These are phyloP conservation scores for Napeogenes inachia DNA, from an alignment of 2,888 invertebrate species.

Conservation along the genomic window DNA sequence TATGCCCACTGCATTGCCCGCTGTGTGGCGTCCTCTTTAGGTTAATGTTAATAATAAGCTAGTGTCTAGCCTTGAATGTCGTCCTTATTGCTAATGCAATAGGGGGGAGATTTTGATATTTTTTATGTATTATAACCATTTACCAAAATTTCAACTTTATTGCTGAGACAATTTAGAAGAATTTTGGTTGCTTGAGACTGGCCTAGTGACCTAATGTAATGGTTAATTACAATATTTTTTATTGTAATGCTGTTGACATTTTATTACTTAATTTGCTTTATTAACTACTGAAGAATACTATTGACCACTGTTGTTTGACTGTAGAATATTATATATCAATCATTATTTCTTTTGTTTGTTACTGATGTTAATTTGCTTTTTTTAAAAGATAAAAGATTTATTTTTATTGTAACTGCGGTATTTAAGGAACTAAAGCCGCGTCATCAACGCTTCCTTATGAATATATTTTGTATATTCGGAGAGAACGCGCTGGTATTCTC, in stretches of 20 bases:
- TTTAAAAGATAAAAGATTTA: conserved; percentile 13
- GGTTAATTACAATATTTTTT: conserved; percentile 30
- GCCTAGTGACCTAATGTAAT: conserved; percentile 4
- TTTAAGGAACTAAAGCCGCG: conserved; percentile 53
- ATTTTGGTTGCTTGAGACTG: conserved; percentile 25
- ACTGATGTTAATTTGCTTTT: conserved; percentile 14
- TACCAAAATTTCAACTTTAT: conserved; percentile 28
- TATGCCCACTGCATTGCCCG: conserved; percentile 32
- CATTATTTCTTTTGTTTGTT: conserved; percentile 7
- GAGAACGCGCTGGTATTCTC: conserved; percentile 49
- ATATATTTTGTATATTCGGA: conserved; percentile 70
- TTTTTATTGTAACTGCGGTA: conserved; percentile 16
- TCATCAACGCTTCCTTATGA: conserved; percentile 64
- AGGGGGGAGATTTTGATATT: conserved; percentile 1
- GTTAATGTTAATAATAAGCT: conserved; percentile 10
- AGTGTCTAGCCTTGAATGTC: neutral
- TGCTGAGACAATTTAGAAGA: conserved; percentile 33
- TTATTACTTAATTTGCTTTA: conserved; percentile 15
- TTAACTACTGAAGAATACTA: neutral
- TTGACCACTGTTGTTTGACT: conserved; percentile 23
- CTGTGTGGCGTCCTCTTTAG: conserved; percentile 49
- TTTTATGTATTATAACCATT: neutral
- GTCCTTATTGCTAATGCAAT: conserved; percentile 3
- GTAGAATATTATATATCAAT: conserved; percentile 11
- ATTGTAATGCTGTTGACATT: conserved; percentile 31